Percentiles rank a stretch among this genome's conserved stretches.
Evolutionary conservation across 2,797 vertebrate species (phyloP).

Genomic region (Lacerta bilineata): DNA sequence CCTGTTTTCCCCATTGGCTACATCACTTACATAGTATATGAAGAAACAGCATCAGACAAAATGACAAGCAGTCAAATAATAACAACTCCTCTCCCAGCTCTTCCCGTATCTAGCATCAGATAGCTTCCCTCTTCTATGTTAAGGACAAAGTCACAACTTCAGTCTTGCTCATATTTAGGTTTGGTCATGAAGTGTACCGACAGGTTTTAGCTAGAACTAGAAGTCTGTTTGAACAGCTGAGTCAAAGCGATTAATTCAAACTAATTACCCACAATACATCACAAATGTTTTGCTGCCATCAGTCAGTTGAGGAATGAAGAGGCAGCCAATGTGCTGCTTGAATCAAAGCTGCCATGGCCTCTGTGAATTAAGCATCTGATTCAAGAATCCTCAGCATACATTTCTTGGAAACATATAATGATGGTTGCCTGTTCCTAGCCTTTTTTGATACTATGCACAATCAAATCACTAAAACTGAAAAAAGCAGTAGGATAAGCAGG

Average conservation of each 20-base stretch:
- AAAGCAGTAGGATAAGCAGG: not conserved
- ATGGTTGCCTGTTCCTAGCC: not conserved
- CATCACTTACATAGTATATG: not conserved
- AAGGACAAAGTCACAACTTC: no score
- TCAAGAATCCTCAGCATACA: not conserved
- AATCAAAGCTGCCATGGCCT: not conserved
- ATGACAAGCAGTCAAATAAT: not conserved
- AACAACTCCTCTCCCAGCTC: not conserved
- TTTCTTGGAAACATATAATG: not conserved
- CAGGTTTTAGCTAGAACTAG: not conserved
- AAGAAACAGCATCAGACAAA: slow-evolving; percentile 17
- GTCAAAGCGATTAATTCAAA: not conserved
- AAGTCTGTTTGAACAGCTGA: not conserved
- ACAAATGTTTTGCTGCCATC: not conserved
- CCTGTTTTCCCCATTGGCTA: slow-evolving; percentile 9
- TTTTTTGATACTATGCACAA: slow-evolving; percentile 4
- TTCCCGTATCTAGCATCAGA: slow-evolving; percentile 10
- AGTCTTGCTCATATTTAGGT: not conserved
- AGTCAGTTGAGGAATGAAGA: not conserved
- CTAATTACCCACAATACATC: not conserved
- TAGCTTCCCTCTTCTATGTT: not conserved
- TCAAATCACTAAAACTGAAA: not conserved
- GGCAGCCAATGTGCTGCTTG: not conserved
- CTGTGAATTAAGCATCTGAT: not conserved
- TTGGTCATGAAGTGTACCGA: not conserved